Base-by-base conservation (phyloP, 2,888 invertebrate genomes). In the Argyresthia albistria region DNA sequence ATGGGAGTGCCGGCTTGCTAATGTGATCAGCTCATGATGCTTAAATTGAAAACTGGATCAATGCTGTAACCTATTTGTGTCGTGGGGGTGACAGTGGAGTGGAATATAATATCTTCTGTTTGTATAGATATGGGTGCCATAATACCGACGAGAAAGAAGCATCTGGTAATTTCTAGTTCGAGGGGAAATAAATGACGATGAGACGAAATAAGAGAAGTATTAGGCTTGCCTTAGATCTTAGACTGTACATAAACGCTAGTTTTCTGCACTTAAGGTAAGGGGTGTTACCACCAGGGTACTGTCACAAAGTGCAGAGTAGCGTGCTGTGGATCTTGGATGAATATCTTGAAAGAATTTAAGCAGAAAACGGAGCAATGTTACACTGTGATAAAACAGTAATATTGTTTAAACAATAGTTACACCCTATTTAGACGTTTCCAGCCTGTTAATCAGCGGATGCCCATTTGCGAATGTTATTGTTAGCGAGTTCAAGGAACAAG, bases 401-500 rank as follows among this genome's bases (percentile, higher is more conserved):
- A 42, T 42, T 42, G 10, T 42, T 42, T n/a, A 25, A 25, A 25
- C 25, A 4, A 2, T 25, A 25, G 6, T 25, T 25, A 25, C 25
- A 25, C 25, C 25, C 2, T 25, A 6, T 25, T 25, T 25, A 25
- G 25, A 25, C 25, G 25, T 25, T 25, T 6, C 25, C 25, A 45
- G 15, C 45, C 53, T 53, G 48, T 45, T 35, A 47, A 47, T 47
- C 60, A 60, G 61, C 70, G 73, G 73, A 74, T 73, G 63, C 69
- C 68, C 67, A 72, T 73, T 73, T 69, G 67, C 66, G 62, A 63
- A 65, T 72, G 73, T 72, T 75, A 62, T 67, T 72, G 68, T 65
- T 51, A 70, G 66, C 61, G 62, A 61, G 66, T 68, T 69, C 66
- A 72, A 68, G 69, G 65, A 63, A 61, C 63, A 60, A 25, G 25